Evolutionary conservation across 2,113 vertebrate genomes (phyloP), one percentile per base, ranked within the genome.

Genomic region (Ancistrus triradiatus): DNA sequence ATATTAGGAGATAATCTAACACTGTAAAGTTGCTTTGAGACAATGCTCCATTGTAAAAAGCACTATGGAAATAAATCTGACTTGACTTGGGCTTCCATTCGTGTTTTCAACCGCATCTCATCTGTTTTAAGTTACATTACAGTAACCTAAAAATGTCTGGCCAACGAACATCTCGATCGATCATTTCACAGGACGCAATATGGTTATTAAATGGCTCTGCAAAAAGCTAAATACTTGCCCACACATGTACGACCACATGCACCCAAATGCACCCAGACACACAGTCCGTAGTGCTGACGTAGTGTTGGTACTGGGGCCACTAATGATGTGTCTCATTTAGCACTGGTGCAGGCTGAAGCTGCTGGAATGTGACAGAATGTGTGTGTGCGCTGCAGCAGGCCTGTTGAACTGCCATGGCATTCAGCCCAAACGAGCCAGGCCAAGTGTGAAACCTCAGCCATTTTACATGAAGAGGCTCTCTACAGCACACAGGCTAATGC

Each of bases 291-390:
- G 31, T 9, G 33, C 43, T 66, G 63, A 48, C 57, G 27, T 8
- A 6, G 43, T 66, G 52, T 57, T 48, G 52, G 52, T 48, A 38
- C 52, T 48, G 52, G 60, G 69, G 42, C 11, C 71, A 60, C 66
- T 70, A 74, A 74, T 66, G 72, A 74, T 69, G 66, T 66, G 62
- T 58, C 66, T 74, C 68, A 74, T 70, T 74, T 69, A 74, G 57
- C 17, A 42, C 52, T 49, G 53, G 72, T 73, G 42, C 71, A 49
- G 42, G 31, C 65, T 59, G 24, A 43, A 59, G 53, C 52, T 73
- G 56, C 48, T 59, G 59, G 53, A 63, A 57, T 59, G 47, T 63
- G 65, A 68, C 53, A 28, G 52, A 37, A 65, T 38, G n/a, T 53
- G 70, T 66, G 64, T 59, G 64, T 59, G 22, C 38, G 17, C 59